phyloP scores from a whole-genome alignment of 2,797 vertebrate genomes.

The Macrochelys suwanniensis region DNA sequence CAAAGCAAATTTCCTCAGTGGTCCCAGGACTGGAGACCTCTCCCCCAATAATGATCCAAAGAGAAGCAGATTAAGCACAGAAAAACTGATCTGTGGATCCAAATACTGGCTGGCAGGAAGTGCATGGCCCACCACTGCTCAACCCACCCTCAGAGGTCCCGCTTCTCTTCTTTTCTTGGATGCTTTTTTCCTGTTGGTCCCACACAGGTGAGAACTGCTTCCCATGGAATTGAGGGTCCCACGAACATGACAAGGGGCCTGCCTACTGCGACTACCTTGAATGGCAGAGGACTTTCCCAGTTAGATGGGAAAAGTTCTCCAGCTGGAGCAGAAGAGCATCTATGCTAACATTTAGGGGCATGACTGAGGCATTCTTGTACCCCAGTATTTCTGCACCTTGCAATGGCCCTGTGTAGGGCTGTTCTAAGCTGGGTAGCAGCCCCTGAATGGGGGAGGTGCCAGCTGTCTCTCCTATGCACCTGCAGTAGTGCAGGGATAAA shows the following conservation, averaged over 20 bases:
- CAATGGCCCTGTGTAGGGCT: background rate
- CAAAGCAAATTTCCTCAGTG: background rate
- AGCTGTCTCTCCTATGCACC: slow-evolving; percentile 13
- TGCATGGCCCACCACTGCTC: background rate
- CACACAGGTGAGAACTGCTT: background rate
- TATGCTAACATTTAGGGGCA: background rate
- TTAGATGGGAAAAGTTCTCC: background rate
- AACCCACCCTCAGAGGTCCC: background rate
- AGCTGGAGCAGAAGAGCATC: background rate
- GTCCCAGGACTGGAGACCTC: background rate
- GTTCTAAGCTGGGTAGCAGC: background rate
- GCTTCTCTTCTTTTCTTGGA: background rate
- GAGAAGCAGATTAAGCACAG: background rate
- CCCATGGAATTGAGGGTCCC: background rate
- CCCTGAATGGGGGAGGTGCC: background rate
- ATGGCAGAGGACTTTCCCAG: background rate
- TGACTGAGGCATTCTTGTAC: background rate
- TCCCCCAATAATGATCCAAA: background rate
- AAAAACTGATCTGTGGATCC: background rate
- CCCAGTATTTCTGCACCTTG: background rate
- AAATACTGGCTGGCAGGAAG: background rate
- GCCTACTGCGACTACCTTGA: background rate
- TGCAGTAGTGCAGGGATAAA: background rate
- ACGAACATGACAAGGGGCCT: background rate
- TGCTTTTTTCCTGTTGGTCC: background rate